Conservation (phyloP, 2,797 vertebrate species). For the Chaenodraco wilsoni region DNA sequence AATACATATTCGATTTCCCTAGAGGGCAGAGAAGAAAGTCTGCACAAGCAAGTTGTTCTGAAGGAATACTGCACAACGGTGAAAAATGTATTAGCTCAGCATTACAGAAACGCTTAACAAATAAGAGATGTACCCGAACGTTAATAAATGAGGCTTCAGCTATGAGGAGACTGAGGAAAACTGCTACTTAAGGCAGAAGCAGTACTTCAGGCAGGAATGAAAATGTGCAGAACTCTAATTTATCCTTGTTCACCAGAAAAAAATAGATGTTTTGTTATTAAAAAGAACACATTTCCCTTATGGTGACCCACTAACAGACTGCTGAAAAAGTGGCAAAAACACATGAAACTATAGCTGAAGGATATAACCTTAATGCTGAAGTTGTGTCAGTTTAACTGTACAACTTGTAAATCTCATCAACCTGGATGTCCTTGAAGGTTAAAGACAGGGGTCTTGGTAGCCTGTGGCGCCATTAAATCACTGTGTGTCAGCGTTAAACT, state of each 20-base stretch:
- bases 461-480: slow-evolving; percentile 63
- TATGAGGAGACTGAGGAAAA: slow-evolving; percentile 49
- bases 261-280: slow-evolving; percentile 18
- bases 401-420: slow-evolving; percentile 42
- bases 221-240: slow-evolving; percentile 40
- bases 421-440: slow-evolving; percentile 67
- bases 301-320: slow-evolving; percentile 1
- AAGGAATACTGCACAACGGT: slow-evolving; percentile 44
- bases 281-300: slow-evolving; percentile 31
- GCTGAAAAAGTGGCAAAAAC: slow-evolving; percentile 23
- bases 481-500: slow-evolving; percentile 68
- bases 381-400: slow-evolving; percentile 17
- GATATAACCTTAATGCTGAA: slow-evolving; percentile 23
- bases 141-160: slow-evolving; percentile 70
- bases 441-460: slow-evolving; percentile 43
- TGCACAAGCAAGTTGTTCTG: slow-evolving; percentile 69
- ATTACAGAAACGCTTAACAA: slow-evolving; percentile 74
- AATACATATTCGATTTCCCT: slow-evolving; percentile 81
- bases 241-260: slow-evolving; percentile 14
- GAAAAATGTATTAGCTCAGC: slow-evolving; percentile 73
- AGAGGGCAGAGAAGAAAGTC: slow-evolving; percentile 62
- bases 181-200: slow-evolving; percentile 42
- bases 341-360: slow-evolving; percentile 18
- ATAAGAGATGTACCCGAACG: slow-evolving; percentile 65
- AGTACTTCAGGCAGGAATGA: slow-evolving; percentile 35